Base-by-base conservation (phyloP, 2,797 vertebrate genomes). In the Trematomus bernacchii region DNA sequence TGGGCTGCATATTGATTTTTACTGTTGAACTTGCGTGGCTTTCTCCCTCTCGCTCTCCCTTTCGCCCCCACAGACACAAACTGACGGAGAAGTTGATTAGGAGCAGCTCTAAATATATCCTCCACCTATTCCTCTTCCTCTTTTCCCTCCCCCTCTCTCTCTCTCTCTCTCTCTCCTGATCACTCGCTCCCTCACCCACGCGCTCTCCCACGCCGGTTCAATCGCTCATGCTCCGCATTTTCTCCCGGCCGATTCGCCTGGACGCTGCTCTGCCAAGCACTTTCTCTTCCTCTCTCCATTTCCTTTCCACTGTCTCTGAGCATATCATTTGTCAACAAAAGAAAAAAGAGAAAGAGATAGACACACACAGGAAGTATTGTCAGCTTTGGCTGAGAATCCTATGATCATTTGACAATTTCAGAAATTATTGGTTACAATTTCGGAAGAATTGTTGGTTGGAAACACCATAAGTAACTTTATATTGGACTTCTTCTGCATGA, bases 31-130 rank as follows among this genome's bases (percentile, higher is more conserved):
- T 89, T 87, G 73, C 63, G 30, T 79, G 75, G 70, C 84, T 85
- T 76, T 80, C 78, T 73, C 76, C 48, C 80, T 27, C 84, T 44
- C 67, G 18, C 79, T 83, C 89, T 79, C 77, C 37, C 82, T 72
- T 53, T 86, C 88, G 83, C 91, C 90, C 90, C 88, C 91, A 89
- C 90, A 91, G 89, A 93, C 91, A 91, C 87, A 92, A 89, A 86
- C 90, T 77, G 90, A 89, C 87, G 87, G 86, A 93, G 89, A 92
- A 93, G 91, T 94, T 94, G 93, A 93, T 93, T 93, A 94, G 92
- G 82, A 86, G 85, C 91, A 65, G 89, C 91, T 93, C 91, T 93
- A 94, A 93, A 94, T 94, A 91, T 93, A 94, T 90, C 92, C 88
- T 82, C 87, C 87, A 65, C 90, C 83, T 80, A 87, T 74, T 43